These are phyloP conservation scores for Agapostemon virescens DNA, from an alignment of 2,888 invertebrate species.

Conservation along the genomic window DNA sequence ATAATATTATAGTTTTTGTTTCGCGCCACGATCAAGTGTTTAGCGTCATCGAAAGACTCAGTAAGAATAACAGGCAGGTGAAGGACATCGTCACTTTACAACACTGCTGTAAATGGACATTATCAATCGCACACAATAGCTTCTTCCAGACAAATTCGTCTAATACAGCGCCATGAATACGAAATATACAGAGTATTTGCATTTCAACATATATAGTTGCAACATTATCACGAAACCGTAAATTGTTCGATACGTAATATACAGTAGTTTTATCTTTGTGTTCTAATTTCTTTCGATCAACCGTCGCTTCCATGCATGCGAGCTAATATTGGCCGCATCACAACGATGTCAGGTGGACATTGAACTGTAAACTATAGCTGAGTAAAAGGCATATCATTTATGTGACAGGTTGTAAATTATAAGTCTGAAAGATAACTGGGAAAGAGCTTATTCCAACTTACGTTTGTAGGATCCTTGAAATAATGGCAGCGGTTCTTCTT, in stretches of 20 bases:
- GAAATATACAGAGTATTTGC: neutral
- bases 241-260: constrained; percentile 20
- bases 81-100: neutral
- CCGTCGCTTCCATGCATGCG: neutral
- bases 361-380: constrained; percentile 39
- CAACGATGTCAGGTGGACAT: constrained; percentile 40
- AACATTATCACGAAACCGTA: constrained; percentile 14
- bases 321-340: neutral
- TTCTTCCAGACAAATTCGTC: neutral
- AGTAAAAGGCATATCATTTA: constrained; percentile 34
- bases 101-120: neutral
- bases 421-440: constrained; percentile 32
- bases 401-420: constrained; percentile 39
- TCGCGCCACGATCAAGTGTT: neutral
- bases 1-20: neutral
- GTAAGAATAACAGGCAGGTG: neutral
- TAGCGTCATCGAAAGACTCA: neutral
- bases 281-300: constrained; percentile 13
- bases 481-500: neutral
- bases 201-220: neutral
- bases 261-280: constrained; percentile 12
- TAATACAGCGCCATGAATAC: neutral
- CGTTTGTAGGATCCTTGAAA: neutral
- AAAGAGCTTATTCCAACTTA: constrained; percentile 8
- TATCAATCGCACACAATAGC: neutral